Conservation (phyloP, 2,113 vertebrate genomes). For the Indicator indicator region DNA sequence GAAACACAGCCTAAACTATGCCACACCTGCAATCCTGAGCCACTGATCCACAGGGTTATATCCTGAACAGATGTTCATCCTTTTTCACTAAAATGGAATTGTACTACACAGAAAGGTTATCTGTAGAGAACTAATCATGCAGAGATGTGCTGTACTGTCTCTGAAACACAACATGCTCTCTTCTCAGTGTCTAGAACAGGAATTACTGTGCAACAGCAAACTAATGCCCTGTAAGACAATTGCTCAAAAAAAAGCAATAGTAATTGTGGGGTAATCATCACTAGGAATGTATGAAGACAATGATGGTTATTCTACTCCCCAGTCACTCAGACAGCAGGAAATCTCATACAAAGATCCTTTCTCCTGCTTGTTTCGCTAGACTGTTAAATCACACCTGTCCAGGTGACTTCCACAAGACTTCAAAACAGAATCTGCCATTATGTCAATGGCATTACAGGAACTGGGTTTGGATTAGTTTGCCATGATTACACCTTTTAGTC, state of each 20-base stretch:
- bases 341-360: neutral
- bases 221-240: neutral
- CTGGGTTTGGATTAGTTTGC: neutral
- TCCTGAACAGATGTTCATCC: slow-evolving; percentile 63
- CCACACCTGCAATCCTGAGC: slow-evolving; percentile 50
- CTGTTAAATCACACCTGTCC: neutral
- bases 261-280: neutral
- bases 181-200: neutral
- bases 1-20: slow-evolving; percentile 24
- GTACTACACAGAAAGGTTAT: slow-evolving; percentile 51
- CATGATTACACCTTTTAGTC: neutral
- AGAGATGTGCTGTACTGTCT: neutral
- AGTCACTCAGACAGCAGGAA: neutral
- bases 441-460: neutral
- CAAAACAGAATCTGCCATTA: neutral
- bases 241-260: neutral
- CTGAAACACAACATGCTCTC: neutral
- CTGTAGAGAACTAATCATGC: neutral
- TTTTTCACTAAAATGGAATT: slow-evolving; percentile 51
- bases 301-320: neutral
- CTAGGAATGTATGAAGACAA: neutral
- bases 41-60: slow-evolving; percentile 38
- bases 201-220: neutral
- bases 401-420: neutral
- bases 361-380: neutral